These are phyloP conservation scores for Enteromius thamalakanensis DNA, from an alignment of 2,797 vertebrate genomes.

Conservation along the genomic window DNA sequence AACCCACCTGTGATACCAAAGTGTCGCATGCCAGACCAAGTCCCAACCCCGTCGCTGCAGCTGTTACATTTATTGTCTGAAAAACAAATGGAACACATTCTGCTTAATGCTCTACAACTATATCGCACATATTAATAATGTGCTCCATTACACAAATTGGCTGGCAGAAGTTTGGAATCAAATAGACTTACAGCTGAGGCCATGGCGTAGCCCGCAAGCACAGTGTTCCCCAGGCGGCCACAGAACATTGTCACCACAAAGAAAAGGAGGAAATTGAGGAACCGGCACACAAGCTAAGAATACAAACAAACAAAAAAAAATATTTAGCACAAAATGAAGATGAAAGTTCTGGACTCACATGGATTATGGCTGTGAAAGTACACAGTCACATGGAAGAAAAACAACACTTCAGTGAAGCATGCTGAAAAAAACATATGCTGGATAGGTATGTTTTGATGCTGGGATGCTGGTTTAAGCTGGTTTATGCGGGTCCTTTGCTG, in stretches of 20 bases:
- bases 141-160: neutral
- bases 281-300: constrained; percentile 72
- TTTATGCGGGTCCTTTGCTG: too few species aligned
- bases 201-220: constrained; percentile 77
- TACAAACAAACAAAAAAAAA: constrained; percentile 56
- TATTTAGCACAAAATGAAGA: constrained; percentile 34
- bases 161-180: neutral
- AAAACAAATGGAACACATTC: constrained; percentile 52
- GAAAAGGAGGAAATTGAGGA: constrained; percentile 74
- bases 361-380: constrained; percentile 2
- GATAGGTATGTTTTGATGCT: too few species aligned
- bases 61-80: constrained; percentile 87
- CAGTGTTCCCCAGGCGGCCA: constrained; percentile 76
- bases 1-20: constrained; percentile 84
- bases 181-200: constrained; percentile 74
- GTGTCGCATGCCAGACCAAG: constrained; percentile 87
- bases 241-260: constrained; percentile 80
- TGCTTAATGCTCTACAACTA: constrained; percentile 4
- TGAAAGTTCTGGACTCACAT: constrained; percentile 40
- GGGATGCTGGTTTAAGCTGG: too few species aligned
- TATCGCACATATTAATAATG: neutral
- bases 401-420: neutral
- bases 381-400: constrained; percentile 22
- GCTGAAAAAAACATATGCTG: too few species aligned
- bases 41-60: constrained; percentile 83